Evolutionary conservation across 2,888 invertebrate species (phyloP).

Genomic region (Scelioninae gen. 1): DNA sequence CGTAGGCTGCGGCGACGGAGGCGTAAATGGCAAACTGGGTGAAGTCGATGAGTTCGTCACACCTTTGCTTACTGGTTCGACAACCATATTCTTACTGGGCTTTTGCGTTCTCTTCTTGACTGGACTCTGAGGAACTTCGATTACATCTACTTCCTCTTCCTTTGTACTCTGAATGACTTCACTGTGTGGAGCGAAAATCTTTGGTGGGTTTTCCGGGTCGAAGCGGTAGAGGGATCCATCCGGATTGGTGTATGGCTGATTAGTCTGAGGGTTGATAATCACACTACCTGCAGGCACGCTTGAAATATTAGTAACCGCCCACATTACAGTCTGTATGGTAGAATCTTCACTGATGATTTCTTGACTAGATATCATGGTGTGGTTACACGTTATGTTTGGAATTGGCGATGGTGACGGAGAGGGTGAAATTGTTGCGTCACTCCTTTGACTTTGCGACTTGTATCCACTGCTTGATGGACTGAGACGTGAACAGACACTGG

Average conservation of each 20-base stretch:
- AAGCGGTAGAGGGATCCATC: constrained; percentile 92
- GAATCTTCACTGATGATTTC: constrained; percentile 78
- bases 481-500: constrained; percentile 88
- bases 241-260: constrained; percentile 90
- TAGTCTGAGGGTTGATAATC: constrained; percentile 94
- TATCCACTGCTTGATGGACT: constrained; percentile 92
- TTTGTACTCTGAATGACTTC: constrained; percentile 18
- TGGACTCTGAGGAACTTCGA: constrained; percentile 41
- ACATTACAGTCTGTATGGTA: constrained; percentile 87
- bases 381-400: constrained; percentile 78
- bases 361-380: constrained; percentile 83
- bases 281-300: constrained; percentile 94
- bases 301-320: constrained; percentile 94
- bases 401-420: constrained; percentile 82
- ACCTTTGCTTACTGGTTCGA: constrained; percentile 64
- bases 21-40: constrained; percentile 76
- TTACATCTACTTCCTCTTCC: constrained; percentile 23
- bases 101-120: constrained; percentile 23
- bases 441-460: constrained; percentile 89
- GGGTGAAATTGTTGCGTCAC: constrained; percentile 82
- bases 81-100: constrained; percentile 55
- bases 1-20: constrained; percentile 71
- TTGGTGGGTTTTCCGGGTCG: constrained; percentile 89
- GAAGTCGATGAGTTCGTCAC: constrained; percentile 81
- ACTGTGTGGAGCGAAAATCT: constrained; percentile 73